phyloP scores from a whole-genome alignment of 2,888 invertebrate genomes.

The Heliothis peltigera region DNA sequence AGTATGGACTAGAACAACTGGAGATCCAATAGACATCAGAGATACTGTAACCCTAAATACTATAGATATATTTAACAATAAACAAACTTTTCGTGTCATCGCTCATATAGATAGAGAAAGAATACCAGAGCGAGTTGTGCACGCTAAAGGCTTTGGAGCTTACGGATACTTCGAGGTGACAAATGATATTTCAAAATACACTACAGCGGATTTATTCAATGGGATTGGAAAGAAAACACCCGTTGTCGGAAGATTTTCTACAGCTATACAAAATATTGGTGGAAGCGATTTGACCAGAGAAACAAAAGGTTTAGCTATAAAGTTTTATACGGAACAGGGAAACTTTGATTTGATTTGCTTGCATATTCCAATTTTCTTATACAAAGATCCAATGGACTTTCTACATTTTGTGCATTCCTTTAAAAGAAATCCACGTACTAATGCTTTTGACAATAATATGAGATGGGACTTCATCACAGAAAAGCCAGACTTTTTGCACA shows the following conservation, averaged over 20 bases:
- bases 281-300: slow-evolving; percentile 86
- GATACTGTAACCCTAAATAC: slow-evolving; percentile 71
- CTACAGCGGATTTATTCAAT: slow-evolving; percentile 90
- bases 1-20: slow-evolving; percentile 35
- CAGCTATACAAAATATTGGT: slow-evolving; percentile 91
- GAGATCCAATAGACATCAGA: slow-evolving; percentile 90
- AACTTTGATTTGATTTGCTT: slow-evolving; percentile 96
- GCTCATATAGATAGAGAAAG: slow-evolving; percentile 93
- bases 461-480: slow-evolving; percentile 96
- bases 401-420: slow-evolving; percentile 96
- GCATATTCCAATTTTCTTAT: slow-evolving; percentile 96
- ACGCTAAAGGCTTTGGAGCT: slow-evolving; percentile 96
- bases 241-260: slow-evolving; percentile 89
- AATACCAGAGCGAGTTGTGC: slow-evolving; percentile 97
- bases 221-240: slow-evolving; percentile 90
- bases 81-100: slow-evolving; percentile 88
- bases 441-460: slow-evolving; percentile 95
- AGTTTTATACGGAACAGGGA: slow-evolving; percentile 97
- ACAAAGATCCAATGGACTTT: slow-evolving; percentile 95
- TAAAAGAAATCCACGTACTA: slow-evolving; percentile 96
- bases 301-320: slow-evolving; percentile 95
- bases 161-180: slow-evolving; percentile 95
- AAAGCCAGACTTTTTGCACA: slow-evolving; percentile 94
- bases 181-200: slow-evolving; percentile 92
- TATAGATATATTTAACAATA: slow-evolving; percentile 59